phyloP scores from a whole-genome alignment of 2,113 vertebrate genomes.

The Piprites chloris region DNA sequence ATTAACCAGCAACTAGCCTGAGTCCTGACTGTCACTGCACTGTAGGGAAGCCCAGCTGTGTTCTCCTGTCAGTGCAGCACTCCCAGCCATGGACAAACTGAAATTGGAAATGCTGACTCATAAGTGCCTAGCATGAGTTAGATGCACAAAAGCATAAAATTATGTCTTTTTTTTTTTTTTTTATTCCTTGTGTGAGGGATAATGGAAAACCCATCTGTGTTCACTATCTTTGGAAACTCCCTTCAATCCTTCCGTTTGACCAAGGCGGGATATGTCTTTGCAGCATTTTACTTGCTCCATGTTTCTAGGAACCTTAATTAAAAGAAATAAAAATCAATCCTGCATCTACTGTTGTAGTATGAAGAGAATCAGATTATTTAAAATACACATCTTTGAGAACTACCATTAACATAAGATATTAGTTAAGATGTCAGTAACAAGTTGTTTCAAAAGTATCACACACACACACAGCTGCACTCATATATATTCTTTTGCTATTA shows the following conservation, averaged over 20 bases:
- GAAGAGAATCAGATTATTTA: neutral
- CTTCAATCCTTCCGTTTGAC: neutral
- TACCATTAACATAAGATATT: neutral
- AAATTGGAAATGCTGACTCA: slow-evolving; percentile 13
- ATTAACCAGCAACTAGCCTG: slow-evolving; percentile 10
- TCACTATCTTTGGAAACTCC: neutral
- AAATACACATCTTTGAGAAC: neutral
- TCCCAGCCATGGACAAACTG: neutral
- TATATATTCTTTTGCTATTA: neutral
- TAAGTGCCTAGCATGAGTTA: neutral
- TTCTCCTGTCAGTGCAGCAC: neutral
- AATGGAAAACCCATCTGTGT: neutral
- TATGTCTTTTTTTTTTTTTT: neutral
- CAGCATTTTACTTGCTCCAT: neutral
- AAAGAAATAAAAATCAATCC: neutral
- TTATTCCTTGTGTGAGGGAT: neutral
- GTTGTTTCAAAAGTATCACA: neutral
- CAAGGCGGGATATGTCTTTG: neutral
- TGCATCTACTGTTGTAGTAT: neutral
- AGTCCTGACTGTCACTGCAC: neutral
- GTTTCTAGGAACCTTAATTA: neutral
- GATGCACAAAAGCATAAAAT: neutral
- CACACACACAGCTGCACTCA: fast-evolving
- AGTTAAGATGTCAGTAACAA: neutral
- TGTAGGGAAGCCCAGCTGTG: neutral